Evolutionary conservation across 2,888 invertebrate genomes (phyloP).

Genomic region (Philereme transversata): DNA sequence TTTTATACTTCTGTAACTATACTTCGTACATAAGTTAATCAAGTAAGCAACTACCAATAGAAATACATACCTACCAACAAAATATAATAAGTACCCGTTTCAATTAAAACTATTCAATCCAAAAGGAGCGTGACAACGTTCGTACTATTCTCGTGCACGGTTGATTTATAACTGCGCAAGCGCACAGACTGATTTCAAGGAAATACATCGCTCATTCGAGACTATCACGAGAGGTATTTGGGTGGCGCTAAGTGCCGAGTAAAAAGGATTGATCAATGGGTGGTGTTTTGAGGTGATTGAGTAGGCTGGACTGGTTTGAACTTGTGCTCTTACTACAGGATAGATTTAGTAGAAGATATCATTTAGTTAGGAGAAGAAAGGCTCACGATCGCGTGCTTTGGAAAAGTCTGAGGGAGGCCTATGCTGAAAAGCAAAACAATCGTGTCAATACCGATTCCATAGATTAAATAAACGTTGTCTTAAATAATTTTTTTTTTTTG

Average conservation of each 20-base stretch:
- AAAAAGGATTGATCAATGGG: constrained; percentile 33
- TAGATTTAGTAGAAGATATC: too few relatives aligned
- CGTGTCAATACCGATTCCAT: too few relatives aligned
- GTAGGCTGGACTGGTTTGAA: constrained; percentile 3
- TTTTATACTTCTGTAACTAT: too few relatives aligned
- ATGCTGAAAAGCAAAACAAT: too few relatives aligned
- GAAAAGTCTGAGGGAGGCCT: too few relatives aligned
- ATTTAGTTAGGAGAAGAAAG: too few relatives aligned
- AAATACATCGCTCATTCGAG: constrained; percentile 43
- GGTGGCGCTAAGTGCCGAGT: constrained; percentile 38
- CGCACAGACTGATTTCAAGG: constrained; percentile 49
- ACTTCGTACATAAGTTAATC: too few relatives aligned
- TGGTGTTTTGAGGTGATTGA: constrained; percentile 26
- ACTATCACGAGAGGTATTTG: constrained; percentile 36
- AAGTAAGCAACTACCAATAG: too few relatives aligned
- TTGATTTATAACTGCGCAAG: constrained; percentile 56
- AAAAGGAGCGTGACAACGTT: constrained; percentile 40
- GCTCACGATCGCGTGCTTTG: too few relatives aligned
- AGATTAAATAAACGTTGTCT: too few relatives aligned
- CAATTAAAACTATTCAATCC: constrained; percentile 31
- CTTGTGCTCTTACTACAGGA: too few relatives aligned
- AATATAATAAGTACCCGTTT: constrained; percentile 6
- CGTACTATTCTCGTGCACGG: constrained; percentile 51
- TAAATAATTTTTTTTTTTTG: too few relatives aligned
- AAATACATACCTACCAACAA: neutral